Evolutionary conservation across 2,888 invertebrate species (phyloP), one percentile per base, ranked within the genome.

Genomic region (Glaucopsyche alexis): DNA sequence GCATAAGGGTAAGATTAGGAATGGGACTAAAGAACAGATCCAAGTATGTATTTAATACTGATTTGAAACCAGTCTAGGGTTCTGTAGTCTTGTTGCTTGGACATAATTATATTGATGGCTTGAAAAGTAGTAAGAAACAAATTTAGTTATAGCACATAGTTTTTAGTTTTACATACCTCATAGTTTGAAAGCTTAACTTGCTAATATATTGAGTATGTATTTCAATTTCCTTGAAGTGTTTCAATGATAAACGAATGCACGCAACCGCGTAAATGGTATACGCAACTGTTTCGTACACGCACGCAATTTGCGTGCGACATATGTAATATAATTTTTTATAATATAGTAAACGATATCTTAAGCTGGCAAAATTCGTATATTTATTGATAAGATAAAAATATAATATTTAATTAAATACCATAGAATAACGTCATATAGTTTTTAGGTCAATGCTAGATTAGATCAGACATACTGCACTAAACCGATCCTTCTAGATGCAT

Each of bases 21-120:
- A 71, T 71, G 71, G 71, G 52, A 71, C 50, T 71, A 71, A 71
- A 71, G 71, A 71, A 52, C 71, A 71, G 55, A 71, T 71, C 52
- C 71, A 71, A 71, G 71, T 71, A 71, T 71, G 71, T 71, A 71
- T 71, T 70, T 40, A 38, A 40, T 19, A 13, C 70, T 38, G 70
- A 13, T 55, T 50, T 60, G n/a, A 60, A 16, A 38, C 40, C 38
- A 14, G 52, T 14, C n/a, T 49, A 71, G 55, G 72, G 55, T 60
- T 74, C 67, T 66, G 13, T 19, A 29, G 47, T 52, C 9, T 19
- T 60, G 50, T 19, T 50, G 50, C 50, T 50, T 50, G 50, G 9
- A 9, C 4, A 9, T 50, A n/a, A n/a, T 50, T n/a, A n/a, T 50
- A 50, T 19, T 55, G 8, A 55, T 14, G 19, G 60, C 60, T 60